Evolutionary conservation across 2,797 vertebrate genomes (phyloP), one percentile per base, ranked within the genome.

Genomic region (Limosa lapponica): DNA sequence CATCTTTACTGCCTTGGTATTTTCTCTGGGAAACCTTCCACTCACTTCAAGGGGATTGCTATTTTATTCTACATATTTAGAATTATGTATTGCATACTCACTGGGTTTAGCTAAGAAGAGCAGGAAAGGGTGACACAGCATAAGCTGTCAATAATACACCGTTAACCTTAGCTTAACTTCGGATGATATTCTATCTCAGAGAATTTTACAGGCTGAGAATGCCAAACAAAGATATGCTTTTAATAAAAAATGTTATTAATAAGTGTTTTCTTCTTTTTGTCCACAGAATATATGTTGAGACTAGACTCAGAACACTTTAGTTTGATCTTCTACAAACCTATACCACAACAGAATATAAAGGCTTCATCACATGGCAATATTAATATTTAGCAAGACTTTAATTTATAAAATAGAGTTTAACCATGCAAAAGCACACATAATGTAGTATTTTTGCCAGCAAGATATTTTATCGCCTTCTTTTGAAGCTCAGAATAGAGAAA

Each of bases 401-500:
- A 62, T 81, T 88, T 78, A 46, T 52, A 55, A 82, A 92, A 90
- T 13, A 37, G 54, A 91, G 13, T 55, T 92, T 91, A 92, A 79
- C 46, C 61, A 59, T 27, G n/a, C 59, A 77, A 89, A 92, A 74
- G 54, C n/a, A 48, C 57, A 65, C 3, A 67, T 55, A 92, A 67
- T 27, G 20, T 16, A 81, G 28, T 6, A 44, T 66, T 96, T 94
- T 82, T 92, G 43, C 30, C 41, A 48, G 74, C 27, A 79, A 93
- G 51, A 30, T 72, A 77, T 85, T 83, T 94, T 72, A 61, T 72
- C n/a, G 65, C 30, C 36, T 94, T 82, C 44, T 81, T 44, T 62
- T 77, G 72, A 87, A 85, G 67, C 28, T 91, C 59, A 41, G 48
- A 77, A 70, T 48, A 90, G 55, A 96, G 81, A 97, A 94, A 41